Conservation (phyloP, 2,888 invertebrate genomes). For the Ornithoptera alexandrae region DNA sequence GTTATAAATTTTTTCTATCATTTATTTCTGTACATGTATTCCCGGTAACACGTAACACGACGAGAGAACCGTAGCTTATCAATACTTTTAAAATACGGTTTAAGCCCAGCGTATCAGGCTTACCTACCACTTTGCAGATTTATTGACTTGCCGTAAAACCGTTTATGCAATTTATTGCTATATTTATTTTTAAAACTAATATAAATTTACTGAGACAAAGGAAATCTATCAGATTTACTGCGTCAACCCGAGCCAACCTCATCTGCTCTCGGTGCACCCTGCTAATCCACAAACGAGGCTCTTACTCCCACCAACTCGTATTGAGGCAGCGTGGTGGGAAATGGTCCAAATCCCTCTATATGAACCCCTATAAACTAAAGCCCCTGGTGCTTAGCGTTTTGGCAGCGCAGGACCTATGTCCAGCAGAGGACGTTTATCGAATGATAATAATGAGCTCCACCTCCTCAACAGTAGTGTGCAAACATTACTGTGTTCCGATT, state of each 20-base stretch:
- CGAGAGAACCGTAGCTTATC: constrained; percentile 1
- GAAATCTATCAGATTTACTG: not conserved
- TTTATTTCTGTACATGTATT: not conserved
- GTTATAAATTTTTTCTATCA: not conserved
- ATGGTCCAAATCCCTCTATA: no score
- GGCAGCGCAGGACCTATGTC: no score
- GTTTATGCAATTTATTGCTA: constrained; percentile 2
- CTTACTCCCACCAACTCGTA: no score
- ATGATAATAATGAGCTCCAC: no score
- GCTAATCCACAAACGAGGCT: no score
- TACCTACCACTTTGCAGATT: constrained; percentile 21
- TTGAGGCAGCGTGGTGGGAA: no score
- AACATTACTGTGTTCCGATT: no score
- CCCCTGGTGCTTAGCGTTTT: no score
- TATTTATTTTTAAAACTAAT: constrained; percentile 17
- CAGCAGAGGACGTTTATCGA: no score
- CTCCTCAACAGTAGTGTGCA: no score
- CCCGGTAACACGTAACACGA: not conserved
- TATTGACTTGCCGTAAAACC: constrained; percentile 19
- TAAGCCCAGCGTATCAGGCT: constrained; percentile 4
- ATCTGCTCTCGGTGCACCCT: no score
- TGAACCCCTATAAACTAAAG: no score
- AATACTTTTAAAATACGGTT: constrained; percentile 18
- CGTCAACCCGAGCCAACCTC: not conserved
- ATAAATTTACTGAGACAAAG: not conserved